Conservation (phyloP, 2,888 invertebrate species). For the Synergus itoensis region DNA sequence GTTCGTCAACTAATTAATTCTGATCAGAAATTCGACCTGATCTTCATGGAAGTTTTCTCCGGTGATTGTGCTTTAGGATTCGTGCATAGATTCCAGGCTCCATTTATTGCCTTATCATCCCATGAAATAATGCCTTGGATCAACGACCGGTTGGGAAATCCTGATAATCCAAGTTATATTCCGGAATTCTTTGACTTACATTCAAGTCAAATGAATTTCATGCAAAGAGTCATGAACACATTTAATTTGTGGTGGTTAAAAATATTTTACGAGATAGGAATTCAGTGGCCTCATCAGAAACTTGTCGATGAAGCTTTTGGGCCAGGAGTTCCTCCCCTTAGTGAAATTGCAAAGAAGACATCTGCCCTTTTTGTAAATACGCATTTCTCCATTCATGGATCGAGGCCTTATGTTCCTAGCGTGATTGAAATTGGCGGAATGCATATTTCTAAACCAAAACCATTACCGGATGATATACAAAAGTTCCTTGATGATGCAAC, state of each 20-base stretch:
- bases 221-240: slow-evolving; percentile 70
- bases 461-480: slow-evolving; percentile 80
- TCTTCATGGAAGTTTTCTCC: slow-evolving; percentile 86
- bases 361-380: slow-evolving; percentile 83
- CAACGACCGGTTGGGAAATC: slow-evolving; percentile 80
- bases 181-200: slow-evolving; percentile 63
- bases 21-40: slow-evolving; percentile 81
- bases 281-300: slow-evolving; percentile 73
- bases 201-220: slow-evolving; percentile 77
- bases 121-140: slow-evolving; percentile 81
- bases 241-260: slow-evolving; percentile 55
- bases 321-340: slow-evolving; percentile 78
- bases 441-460: slow-evolving; percentile 71
- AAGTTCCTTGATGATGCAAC: slow-evolving; percentile 80
- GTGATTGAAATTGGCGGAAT: slow-evolving; percentile 79
- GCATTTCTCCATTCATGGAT: slow-evolving; percentile 81
- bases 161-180: slow-evolving; percentile 81
- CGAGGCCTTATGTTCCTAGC: slow-evolving; percentile 80
- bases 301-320: slow-evolving; percentile 45
- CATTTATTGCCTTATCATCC: slow-evolving; percentile 81
- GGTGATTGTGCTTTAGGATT: slow-evolving; percentile 85
- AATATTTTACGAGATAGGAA: slow-evolving; percentile 67
- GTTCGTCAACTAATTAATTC: slow-evolving; percentile 64
- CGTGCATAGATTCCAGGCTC: slow-evolving; percentile 81
- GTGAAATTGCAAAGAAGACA: slow-evolving; percentile 80